phyloP scores from a whole-genome alignment of 2,888 invertebrate species.

The Ischnus inquisitorius region DNA sequence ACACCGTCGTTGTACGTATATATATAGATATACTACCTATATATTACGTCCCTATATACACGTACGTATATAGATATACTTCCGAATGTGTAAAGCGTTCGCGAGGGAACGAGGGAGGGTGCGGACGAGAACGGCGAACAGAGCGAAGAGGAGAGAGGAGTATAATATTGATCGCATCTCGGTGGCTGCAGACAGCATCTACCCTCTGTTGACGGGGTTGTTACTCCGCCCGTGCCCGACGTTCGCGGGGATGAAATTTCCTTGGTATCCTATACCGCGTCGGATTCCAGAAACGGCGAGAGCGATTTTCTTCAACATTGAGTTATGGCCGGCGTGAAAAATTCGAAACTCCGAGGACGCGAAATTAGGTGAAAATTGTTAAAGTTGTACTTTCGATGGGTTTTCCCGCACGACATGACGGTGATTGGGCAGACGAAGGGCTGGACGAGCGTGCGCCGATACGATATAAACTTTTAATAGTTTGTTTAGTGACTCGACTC shows the following conservation, averaged over 20 bases:
- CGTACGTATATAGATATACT: conserved; percentile 16
- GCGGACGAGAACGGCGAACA: conserved; percentile 66
- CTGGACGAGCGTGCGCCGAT: background rate
- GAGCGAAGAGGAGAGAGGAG: conserved; percentile 75
- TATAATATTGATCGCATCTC: conserved; percentile 85
- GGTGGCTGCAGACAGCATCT: conserved; percentile 84
- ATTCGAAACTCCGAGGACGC: background rate
- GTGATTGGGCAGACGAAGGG: background rate
- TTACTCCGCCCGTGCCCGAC: conserved; percentile 76
- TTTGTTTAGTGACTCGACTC: too few species aligned
- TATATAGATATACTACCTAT: conserved; percentile 12
- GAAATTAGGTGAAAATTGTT: conserved; percentile 9
- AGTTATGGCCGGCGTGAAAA: conserved; percentile 9
- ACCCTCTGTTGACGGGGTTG: conserved; percentile 84
- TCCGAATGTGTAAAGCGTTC: conserved; percentile 34
- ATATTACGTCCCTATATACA: conserved; percentile 22
- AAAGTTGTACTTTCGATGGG: background rate
- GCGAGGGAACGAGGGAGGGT: conserved; percentile 66
- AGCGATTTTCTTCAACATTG: conserved; percentile 2
- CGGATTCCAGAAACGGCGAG: background rate
- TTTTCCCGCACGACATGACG: background rate
- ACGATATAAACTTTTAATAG: background rate
- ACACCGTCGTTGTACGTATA: conserved; percentile 34
- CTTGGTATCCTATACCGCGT: conserved; percentile 9
- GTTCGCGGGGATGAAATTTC: conserved; percentile 46